Percentiles rank a stretch among this genome's conserved stretches.
These are phyloP conservation scores for Eulithis testata DNA, from an alignment of 2,888 invertebrate species.

Conservation along the genomic window DNA sequence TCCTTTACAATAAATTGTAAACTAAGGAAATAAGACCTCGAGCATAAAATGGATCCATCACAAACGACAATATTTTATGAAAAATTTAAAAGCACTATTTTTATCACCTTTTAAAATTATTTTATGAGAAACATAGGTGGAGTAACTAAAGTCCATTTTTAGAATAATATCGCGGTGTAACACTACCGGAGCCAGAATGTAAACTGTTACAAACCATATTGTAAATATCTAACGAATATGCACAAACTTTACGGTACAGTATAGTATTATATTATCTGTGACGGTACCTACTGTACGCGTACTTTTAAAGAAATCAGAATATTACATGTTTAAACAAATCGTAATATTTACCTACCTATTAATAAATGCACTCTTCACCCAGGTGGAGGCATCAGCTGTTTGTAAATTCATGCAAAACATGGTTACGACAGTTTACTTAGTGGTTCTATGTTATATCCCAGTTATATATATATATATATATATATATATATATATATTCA, in stretches of 20 bases:
- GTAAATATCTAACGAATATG: too few relatives aligned
- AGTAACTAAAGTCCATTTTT: conserved; percentile 25
- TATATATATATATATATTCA: conserved; percentile 44
- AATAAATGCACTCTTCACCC: too few relatives aligned
- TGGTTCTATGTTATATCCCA: conserved; percentile 26
- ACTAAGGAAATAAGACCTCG: conserved; percentile 22
- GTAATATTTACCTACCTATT: too few relatives aligned
- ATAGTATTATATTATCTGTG: too few relatives aligned
- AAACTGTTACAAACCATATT: not conserved
- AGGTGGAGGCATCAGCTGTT: not conserved
- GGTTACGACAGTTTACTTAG: conserved; percentile 9
- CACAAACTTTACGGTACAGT: too few relatives aligned
- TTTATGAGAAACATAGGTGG: conserved; percentile 28
- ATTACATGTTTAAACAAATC: too few relatives aligned
- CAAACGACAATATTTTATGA: conserved; percentile 69
- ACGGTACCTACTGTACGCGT: too few relatives aligned
- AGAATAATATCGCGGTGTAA: conserved; percentile 21
- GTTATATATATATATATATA: conserved; percentile 37
- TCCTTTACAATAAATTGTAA: conserved; percentile 6
- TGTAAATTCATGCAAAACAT: not conserved
- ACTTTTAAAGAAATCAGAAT: too few relatives aligned
- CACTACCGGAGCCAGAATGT: conserved; percentile 8
- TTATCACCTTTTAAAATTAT: conserved; percentile 53
- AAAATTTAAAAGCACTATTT: conserved; percentile 67
- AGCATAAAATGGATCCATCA: conserved; percentile 45